Percentiles rank a stretch among this genome's conserved stretches.
Evolutionary conservation across 35 echinoderm and acorn worm species (phyloP).

Genomic region (Holothuria glaberrima): DNA sequence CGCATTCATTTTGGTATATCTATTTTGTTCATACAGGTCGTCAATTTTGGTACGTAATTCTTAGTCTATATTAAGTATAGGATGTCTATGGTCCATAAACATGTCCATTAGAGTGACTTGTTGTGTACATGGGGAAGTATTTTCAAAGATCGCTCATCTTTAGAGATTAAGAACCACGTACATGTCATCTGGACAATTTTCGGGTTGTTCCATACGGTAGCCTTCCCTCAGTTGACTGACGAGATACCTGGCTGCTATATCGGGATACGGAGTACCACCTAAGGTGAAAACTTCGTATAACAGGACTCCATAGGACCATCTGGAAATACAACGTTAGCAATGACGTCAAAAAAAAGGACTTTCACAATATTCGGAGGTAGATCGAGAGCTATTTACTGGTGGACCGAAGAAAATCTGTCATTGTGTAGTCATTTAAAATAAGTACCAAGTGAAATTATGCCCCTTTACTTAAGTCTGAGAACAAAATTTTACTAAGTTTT

Average conservation of each 20-base stretch:
- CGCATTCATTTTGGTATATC: too few species aligned
- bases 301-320: constrained; percentile 67
- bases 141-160: too few species aligned
- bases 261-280: constrained; percentile 61
- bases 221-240: constrained; percentile 34
- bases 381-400: neutral
- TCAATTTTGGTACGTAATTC: too few species aligned
- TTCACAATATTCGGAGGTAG: neutral
- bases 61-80: too few species aligned
- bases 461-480: too few species aligned
- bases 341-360: neutral
- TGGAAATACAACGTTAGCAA: constrained; percentile 8
- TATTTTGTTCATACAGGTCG: too few species aligned
- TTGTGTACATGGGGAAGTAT: too few species aligned
- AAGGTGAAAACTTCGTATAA: constrained; percentile 60
- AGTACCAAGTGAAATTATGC: neutral
- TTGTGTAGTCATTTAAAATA: too few species aligned
- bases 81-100: too few species aligned
- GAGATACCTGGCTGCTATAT: neutral
- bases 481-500: too few species aligned
- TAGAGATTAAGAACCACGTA: constrained; percentile 41
- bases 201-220: constrained; percentile 55
- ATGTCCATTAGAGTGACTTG: too few species aligned
- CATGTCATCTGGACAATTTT: constrained; percentile 44
- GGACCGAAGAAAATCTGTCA: too few species aligned